Evolutionary conservation across 2,113 vertebrate species (phyloP).

Genomic region (Hippocampus guttulatus): DNA sequence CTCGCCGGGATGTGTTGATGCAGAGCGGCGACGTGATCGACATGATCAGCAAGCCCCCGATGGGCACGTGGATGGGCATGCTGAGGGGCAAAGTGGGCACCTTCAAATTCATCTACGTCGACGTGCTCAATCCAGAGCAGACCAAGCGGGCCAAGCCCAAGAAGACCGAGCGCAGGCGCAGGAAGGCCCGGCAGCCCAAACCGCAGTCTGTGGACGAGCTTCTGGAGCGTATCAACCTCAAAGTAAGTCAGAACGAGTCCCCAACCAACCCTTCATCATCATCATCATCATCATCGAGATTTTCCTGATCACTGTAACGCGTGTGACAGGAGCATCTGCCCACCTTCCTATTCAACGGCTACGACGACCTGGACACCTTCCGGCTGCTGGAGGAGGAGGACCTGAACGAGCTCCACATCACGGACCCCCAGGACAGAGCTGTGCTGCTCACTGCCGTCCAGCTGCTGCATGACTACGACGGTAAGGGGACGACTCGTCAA

Average conservation of each 20-base stretch:
- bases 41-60: conserved; percentile 98
- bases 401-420: conserved; percentile 93
- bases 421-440: conserved; percentile 89
- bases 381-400: conserved; percentile 96
- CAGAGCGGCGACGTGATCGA: conserved; percentile 98
- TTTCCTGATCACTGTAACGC: neutral
- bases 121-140: conserved; percentile 87
- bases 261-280: neutral
- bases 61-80: conserved; percentile 99
- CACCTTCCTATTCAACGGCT: conserved; percentile 96
- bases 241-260: conserved; percentile 66
- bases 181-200: conserved; percentile 86
- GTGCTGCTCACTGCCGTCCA: conserved; percentile 93
- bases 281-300: neutral
- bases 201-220: conserved; percentile 95
- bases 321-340: conserved; percentile 90
- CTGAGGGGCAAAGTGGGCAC: conserved; percentile 97
- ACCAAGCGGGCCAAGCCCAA: conserved; percentile 95
- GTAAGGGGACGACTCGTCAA: conserved; percentile 67
- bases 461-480: conserved; percentile 97
- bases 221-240: conserved; percentile 92
- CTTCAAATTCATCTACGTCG: conserved; percentile 99
- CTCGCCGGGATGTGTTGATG: neutral
- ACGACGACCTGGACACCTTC: conserved; percentile 97
- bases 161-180: conserved; percentile 80